Conservation (phyloP, 2,888 invertebrate genomes). For the Phaedon cochleariae region DNA sequence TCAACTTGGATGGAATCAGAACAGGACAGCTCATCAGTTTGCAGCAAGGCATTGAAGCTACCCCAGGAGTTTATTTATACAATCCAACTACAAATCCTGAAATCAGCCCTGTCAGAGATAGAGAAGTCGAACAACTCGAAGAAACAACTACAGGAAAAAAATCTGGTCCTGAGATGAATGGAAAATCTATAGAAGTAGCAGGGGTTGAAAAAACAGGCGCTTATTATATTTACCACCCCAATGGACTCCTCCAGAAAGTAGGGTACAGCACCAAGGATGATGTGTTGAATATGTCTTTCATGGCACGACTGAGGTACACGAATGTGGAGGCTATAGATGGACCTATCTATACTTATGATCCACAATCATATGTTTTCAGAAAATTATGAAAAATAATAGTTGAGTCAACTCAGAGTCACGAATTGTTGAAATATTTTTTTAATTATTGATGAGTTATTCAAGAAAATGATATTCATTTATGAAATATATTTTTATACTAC, state of each 20-base stretch:
- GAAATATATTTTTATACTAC: too few species aligned
- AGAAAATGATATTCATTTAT: too few species aligned
- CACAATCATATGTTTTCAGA: conserved; percentile 32
- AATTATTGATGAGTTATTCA: too few species aligned
- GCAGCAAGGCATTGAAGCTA: neutral
- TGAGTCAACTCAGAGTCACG: too few species aligned
- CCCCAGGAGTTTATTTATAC: neutral
- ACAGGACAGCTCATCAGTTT: neutral
- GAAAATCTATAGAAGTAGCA: neutral
- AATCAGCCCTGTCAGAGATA: neutral
- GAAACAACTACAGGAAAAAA: too few species aligned
- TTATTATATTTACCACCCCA: conserved; percentile 72
- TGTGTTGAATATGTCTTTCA: conserved; percentile 69
- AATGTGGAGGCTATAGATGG: conserved; percentile 70
- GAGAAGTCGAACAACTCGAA: neutral
- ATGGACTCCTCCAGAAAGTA: conserved; percentile 71
- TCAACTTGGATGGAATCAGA: neutral
- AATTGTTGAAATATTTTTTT: too few species aligned
- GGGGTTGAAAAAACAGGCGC: conserved; percentile 63
- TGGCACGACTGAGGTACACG: conserved; percentile 70
- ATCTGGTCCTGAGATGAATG: too few species aligned
- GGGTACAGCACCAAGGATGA: conserved; percentile 67
- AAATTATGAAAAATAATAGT: conserved; percentile 1
- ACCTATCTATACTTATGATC: conserved; percentile 67
- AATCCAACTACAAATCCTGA: neutral